phyloP scores from a whole-genome alignment of 2,797 vertebrate species.

The Sarcoramphus papa region DNA sequence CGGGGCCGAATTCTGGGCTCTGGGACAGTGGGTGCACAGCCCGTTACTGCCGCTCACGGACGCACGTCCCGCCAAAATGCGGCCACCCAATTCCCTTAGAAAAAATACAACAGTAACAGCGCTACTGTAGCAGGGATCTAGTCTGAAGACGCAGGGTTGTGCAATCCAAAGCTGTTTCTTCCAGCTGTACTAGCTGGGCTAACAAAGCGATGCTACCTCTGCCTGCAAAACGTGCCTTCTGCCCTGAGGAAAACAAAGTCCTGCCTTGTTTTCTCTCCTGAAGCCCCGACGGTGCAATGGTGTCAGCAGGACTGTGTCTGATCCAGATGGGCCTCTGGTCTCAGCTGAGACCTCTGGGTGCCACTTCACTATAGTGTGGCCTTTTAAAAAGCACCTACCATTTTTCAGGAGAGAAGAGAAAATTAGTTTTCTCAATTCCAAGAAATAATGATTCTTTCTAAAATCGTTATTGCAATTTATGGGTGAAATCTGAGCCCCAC shows the following conservation, averaged over 20 bases:
- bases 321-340: background rate
- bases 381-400: background rate
- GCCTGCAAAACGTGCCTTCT: no score
- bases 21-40: fast-evolving
- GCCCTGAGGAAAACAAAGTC: background rate
- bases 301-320: background rate
- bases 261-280: background rate
- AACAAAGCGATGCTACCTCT: background rate
- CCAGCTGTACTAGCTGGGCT: background rate
- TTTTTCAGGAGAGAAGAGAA: background rate
- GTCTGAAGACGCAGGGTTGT: background rate
- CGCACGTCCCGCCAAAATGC: fast-evolving
- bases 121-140: background rate
- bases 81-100: fast-evolving
- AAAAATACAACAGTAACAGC: fast-evolving
- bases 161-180: background rate
- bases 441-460: background rate
- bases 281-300: fast-evolving
- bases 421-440: background rate
- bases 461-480: fast-evolving
- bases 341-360: background rate
- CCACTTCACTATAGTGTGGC: fast-evolving
- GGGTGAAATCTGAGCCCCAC: background rate
- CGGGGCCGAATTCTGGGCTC: no score
- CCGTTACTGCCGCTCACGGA: background rate